phyloP scores from a whole-genome alignment of 2,888 invertebrate species.

The Callinectes sapidus region DNA sequence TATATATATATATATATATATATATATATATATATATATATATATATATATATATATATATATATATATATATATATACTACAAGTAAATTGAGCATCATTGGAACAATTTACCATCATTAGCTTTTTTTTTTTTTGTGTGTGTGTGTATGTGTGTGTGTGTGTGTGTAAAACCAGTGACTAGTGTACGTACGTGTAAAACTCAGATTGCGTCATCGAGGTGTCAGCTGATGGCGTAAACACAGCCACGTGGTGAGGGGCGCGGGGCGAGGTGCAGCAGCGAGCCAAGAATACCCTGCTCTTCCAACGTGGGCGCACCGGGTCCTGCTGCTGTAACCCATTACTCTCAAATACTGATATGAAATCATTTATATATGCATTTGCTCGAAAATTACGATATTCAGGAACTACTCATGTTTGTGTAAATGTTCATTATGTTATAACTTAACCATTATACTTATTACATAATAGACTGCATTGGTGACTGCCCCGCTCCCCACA shows the following conservation, averaged over 20 bases:
- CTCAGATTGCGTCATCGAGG: not conserved
- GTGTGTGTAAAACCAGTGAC: not conserved
- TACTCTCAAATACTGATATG: not conserved
- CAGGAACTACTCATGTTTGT: not conserved
- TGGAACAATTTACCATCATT: too few species aligned
- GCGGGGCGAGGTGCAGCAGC: not conserved
- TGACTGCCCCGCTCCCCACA: not conserved
- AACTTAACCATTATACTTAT: not conserved
- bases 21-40: slow-evolving; percentile 45
- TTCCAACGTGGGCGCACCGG: not conserved
- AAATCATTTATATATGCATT: not conserved
- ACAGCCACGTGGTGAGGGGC: slow-evolving; percentile 44
- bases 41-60: slow-evolving; percentile 40
- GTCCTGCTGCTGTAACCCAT: not conserved
- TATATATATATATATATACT: slow-evolving; percentile 32
- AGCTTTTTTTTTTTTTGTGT: too few species aligned
- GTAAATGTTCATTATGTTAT: not conserved
- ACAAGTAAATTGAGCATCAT: slow-evolving; percentile 26
- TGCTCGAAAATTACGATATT: not conserved
- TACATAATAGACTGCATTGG: not conserved
- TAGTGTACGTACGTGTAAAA: not conserved
- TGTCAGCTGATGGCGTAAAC: slow-evolving; percentile 43
- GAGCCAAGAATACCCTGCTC: not conserved
- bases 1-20: slow-evolving; percentile 47
- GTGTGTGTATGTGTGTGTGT: not conserved